A percentile compares a stretch with the other conserved stretches of the same genome.
These are phyloP conservation scores for Lycophotia porphyrea DNA, from an alignment of 2,888 invertebrate species.

Conservation along the genomic window DNA sequence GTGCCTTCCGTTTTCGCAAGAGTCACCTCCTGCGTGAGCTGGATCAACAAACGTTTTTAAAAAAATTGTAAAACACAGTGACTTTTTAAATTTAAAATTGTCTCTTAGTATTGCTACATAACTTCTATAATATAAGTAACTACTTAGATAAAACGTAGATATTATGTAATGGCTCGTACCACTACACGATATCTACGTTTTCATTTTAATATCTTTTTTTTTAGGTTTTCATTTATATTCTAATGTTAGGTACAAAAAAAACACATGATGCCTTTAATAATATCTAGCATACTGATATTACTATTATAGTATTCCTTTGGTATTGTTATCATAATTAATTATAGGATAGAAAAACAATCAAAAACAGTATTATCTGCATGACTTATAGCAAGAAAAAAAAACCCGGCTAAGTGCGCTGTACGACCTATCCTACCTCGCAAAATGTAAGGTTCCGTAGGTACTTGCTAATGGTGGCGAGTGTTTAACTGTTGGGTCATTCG, in stretches of 20 bases:
- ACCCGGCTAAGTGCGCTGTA: neutral
- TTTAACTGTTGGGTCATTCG: neutral
- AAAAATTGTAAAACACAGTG: too few species aligned
- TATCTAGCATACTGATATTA: neutral
- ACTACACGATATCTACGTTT: too few species aligned
- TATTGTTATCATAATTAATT: constrained; percentile 10
- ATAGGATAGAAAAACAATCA: neutral
- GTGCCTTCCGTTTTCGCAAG: too few species aligned
- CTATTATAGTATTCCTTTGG: neutral
- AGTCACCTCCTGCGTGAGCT: too few species aligned
- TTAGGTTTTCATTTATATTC: too few species aligned
- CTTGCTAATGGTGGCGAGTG: neutral
- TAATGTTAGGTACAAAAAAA: neutral
- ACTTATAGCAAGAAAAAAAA: constrained; percentile 7
- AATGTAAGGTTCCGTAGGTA: neutral
- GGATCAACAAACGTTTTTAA: neutral
- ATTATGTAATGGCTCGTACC: neutral
- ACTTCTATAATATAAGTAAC: neutral
- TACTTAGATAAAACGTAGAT: neutral
- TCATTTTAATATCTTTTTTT: too few species aligned
- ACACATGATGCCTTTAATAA: neutral
- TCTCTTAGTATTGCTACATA: neutral
- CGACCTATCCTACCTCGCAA: neutral
- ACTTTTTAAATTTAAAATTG: neutral
- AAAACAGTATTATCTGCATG: constrained; percentile 8